A percentile compares a stretch with the other conserved stretches of the same genome.
phyloP scores from a whole-genome alignment of 2,797 vertebrate genomes.

The Neostethus bicornis region DNA sequence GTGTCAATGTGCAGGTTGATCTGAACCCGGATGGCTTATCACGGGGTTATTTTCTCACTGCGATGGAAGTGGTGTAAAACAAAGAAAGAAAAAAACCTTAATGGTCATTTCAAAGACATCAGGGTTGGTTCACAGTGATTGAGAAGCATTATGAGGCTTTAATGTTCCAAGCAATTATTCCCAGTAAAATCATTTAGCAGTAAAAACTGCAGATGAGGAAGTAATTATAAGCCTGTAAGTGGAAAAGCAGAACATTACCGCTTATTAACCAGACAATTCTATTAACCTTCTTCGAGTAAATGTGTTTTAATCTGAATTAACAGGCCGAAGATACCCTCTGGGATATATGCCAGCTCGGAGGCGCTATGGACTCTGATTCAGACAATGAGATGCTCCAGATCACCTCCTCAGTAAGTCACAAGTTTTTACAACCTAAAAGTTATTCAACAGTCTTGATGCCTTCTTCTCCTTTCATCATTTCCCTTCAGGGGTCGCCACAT shows the following conservation, averaged over 20 bases:
- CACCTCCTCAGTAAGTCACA: conserved; percentile 48
- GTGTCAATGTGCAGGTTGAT: conserved; percentile 87
- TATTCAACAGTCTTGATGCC: neutral
- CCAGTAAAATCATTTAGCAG: conserved; percentile 66
- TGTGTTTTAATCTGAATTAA: conserved; percentile 51
- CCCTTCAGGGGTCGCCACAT: no score
- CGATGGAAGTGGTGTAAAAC: conserved; percentile 57
- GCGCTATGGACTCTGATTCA: conserved; percentile 54
- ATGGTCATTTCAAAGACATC: conserved; percentile 69
- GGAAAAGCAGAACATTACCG: conserved; percentile 40
- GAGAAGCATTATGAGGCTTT: conserved; percentile 58
- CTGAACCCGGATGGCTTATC: conserved; percentile 85
- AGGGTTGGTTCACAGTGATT: conserved; percentile 62
- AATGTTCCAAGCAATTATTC: conserved; percentile 62
- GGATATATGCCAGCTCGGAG: conserved; percentile 36
- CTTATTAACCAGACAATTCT: conserved; percentile 62
- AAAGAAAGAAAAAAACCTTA: conserved; percentile 52
- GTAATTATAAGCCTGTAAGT: conserved; percentile 55
- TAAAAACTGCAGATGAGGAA: conserved; percentile 63
- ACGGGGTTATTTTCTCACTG: conserved; percentile 71
- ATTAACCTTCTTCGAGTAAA: conserved; percentile 63
- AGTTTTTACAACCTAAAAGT: conserved; percentile 17
- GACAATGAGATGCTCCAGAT: conserved; percentile 29
- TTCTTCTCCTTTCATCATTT: no score
- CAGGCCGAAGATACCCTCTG: conserved; percentile 31